Conservation (phyloP, 2,888 invertebrate species). For the Fragum whitleyi region DNA sequence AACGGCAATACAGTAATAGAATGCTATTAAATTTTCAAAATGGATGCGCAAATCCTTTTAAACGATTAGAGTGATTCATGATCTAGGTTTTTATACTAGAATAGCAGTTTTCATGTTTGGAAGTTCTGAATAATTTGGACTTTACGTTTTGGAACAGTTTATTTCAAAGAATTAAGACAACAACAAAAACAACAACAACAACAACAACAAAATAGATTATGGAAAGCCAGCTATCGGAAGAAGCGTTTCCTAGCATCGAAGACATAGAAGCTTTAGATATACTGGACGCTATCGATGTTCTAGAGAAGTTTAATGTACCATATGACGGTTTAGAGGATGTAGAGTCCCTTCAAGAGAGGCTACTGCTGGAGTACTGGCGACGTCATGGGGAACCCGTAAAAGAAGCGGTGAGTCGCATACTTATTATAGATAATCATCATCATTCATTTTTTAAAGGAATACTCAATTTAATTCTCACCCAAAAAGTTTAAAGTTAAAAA, state of each 20-base stretch:
- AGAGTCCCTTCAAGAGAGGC: conserved; percentile 37
- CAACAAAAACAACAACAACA: too few relatives aligned
- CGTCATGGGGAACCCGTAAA: conserved; percentile 25
- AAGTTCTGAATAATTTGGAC: too few relatives aligned
- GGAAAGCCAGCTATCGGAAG: neutral
- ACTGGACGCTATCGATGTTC: conserved; percentile 18
- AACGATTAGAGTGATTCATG: too few relatives aligned
- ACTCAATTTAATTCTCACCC: neutral
- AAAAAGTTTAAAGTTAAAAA: too few relatives aligned
- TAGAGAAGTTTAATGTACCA: conserved; percentile 27
- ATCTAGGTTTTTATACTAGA: too few relatives aligned
- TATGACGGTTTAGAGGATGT: conserved; percentile 20
- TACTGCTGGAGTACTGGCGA: conserved; percentile 40
- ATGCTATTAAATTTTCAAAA: too few relatives aligned
- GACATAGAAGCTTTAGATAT: conserved; percentile 36
- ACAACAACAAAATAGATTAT: neutral
- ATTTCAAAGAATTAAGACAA: too few relatives aligned
- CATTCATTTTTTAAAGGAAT: neutral
- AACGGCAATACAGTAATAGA: too few relatives aligned
- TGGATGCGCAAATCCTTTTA: too few relatives aligned
- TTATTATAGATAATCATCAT: neutral
- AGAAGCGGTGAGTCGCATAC: conserved; percentile 42
- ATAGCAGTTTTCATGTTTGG: too few relatives aligned
- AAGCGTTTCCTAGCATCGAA: conserved; percentile 34
- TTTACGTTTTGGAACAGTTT: too few relatives aligned